phyloP scores from a whole-genome alignment of 1,140 invertebrate species.

The Tetramorium simillimum region DNA sequence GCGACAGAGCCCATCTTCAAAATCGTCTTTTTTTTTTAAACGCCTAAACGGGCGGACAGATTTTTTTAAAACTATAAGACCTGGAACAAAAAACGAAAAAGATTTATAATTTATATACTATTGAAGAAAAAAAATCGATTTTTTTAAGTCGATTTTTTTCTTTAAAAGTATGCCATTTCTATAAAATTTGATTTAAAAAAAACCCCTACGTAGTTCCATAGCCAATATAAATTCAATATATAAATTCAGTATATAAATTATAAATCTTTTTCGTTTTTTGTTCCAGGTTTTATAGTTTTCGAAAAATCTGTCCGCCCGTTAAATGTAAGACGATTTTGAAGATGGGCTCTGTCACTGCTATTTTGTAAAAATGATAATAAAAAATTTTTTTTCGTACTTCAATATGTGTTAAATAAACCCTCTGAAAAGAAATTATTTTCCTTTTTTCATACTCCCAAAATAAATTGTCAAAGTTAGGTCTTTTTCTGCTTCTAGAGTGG shows the following conservation, averaged over 20 bases:
- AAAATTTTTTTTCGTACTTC: constrained; percentile 36
- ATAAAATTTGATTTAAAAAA: not conserved
- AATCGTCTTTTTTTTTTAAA: too few relatives aligned
- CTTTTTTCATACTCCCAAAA: not conserved
- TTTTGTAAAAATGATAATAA: constrained; percentile 15
- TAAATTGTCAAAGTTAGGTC: too few relatives aligned
- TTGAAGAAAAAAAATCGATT: too few relatives aligned
- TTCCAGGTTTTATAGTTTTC: not conserved
- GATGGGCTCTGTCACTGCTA: not conserved
- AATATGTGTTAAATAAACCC: constrained; percentile 34
- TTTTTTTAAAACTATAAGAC: too few relatives aligned
- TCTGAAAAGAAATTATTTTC: constrained; percentile 20
- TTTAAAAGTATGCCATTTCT: not conserved
- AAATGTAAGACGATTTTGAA: not conserved
- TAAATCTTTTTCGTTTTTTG: not conserved
- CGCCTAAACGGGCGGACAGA: too few relatives aligned
- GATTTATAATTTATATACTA: too few relatives aligned
- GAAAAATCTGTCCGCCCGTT: not conserved
- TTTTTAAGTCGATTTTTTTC: not conserved
- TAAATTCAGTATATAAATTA: not conserved
- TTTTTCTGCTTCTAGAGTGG: too few relatives aligned
- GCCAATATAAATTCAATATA: too few relatives aligned
- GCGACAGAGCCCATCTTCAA: too few relatives aligned
- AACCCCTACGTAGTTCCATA: not conserved
- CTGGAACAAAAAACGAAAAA: too few relatives aligned